These are phyloP conservation scores for Pediacus dermestoides DNA, from an alignment of 2,888 invertebrate genomes.

Conservation along the genomic window DNA sequence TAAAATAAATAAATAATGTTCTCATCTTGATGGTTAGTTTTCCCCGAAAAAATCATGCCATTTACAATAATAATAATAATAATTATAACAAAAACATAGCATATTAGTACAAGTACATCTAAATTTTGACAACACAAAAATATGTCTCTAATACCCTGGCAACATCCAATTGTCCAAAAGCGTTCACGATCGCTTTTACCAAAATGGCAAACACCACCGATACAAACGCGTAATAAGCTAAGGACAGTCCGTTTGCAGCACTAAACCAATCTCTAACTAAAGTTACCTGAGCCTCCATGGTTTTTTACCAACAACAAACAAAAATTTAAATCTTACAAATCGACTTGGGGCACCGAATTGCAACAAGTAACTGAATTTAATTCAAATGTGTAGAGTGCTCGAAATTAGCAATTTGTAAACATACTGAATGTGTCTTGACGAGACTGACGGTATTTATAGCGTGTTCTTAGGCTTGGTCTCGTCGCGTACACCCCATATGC, in stretches of 20 bases:
- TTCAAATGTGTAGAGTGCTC: conserved; percentile 8
- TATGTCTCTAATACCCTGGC: conserved; percentile 42
- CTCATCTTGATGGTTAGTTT: no score
- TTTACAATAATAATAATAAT: no score
- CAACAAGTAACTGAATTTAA: conserved; percentile 8
- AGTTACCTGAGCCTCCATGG: conserved; percentile 47
- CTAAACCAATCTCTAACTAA: conserved; percentile 39
- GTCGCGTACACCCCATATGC: conserved; percentile 35
- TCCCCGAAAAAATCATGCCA: no score
- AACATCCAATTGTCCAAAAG: conserved; percentile 36
- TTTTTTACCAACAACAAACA: neutral
- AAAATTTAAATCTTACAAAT: conserved; percentile 10
- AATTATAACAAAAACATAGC: no score
- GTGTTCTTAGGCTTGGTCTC: conserved; percentile 43
- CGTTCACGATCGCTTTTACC: conserved; percentile 44
- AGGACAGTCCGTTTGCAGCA: conserved; percentile 38
- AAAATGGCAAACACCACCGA: conserved; percentile 44
- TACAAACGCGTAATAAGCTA: conserved; percentile 42
- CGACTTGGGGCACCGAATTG: conserved; percentile 10
- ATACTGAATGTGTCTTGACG: conserved; percentile 41
- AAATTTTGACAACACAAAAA: no score
- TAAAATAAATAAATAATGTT: no score
- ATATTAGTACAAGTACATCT: no score
- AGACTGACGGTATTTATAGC: conserved; percentile 44
- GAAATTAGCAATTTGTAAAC: conserved; percentile 30